Percentiles rank a stretch among this genome's conserved stretches.
Evolutionary conservation across 2,888 invertebrate genomes (phyloP).

Genomic region (Tetheella fluctuosa): DNA sequence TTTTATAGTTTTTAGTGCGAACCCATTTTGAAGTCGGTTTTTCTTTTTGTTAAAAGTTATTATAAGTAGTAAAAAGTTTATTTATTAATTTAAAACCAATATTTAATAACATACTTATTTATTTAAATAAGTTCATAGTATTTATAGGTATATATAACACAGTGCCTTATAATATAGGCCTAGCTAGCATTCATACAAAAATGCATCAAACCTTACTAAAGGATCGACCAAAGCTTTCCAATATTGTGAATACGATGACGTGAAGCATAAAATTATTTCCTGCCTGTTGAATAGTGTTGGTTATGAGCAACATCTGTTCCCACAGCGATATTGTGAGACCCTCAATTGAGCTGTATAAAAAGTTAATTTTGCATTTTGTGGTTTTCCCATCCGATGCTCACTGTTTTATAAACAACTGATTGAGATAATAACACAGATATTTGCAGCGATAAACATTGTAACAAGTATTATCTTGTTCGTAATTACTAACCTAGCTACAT

Average conservation of each 20-base stretch:
- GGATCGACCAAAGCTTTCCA: constrained; percentile 13
- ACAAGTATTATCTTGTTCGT: neutral
- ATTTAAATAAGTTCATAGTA: too few species aligned
- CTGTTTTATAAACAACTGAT: constrained; percentile 12
- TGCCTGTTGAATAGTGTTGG: constrained; percentile 43
- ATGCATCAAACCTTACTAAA: neutral
- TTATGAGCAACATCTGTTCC: constrained; percentile 43
- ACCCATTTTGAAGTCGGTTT: too few species aligned
- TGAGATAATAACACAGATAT: neutral
- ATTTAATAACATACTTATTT: too few species aligned
- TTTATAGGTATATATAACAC: too few species aligned
- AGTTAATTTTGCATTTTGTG: constrained; percentile 58
- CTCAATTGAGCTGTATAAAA: constrained; percentile 47
- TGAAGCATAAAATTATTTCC: constrained; percentile 75
- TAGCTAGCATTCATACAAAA: neutral
- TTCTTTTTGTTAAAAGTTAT: too few species aligned
- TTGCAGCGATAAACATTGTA: neutral
- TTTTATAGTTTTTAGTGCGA: too few species aligned
- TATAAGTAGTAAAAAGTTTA: too few species aligned
- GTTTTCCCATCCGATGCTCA: constrained; percentile 42
- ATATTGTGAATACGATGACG: constrained; percentile 37
- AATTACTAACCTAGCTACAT: neutral
- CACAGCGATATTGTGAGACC: constrained; percentile 39
- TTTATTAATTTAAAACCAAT: too few species aligned
- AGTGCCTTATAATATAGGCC: too few species aligned